phyloP scores from a whole-genome alignment of 2,797 vertebrate genomes.

The Rhinogobio ventralis region DNA sequence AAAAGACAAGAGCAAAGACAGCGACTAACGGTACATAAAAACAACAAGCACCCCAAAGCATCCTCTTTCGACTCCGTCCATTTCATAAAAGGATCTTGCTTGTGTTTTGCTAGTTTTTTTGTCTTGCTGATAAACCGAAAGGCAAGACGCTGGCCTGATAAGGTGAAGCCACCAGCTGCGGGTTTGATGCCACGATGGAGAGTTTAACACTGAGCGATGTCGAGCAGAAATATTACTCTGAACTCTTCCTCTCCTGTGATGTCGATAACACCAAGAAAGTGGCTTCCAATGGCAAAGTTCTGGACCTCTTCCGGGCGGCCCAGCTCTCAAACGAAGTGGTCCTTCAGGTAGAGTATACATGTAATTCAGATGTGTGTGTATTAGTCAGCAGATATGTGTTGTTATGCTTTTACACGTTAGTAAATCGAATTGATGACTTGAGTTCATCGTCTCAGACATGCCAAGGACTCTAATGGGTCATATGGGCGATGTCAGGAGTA shows the following conservation, averaged over 20 bases:
- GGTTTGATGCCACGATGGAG: conserved; percentile 84
- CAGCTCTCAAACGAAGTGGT: conserved; percentile 95
- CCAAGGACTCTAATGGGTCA: neutral
- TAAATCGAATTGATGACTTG: neutral
- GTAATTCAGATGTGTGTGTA: conserved; percentile 2
- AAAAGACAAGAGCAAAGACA: conserved; percentile 42
- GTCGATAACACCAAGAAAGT: conserved; percentile 98
- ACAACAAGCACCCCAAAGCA: conserved; percentile 1
- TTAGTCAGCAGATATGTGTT: conserved; percentile 25
- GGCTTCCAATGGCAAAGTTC: conserved; percentile 91
- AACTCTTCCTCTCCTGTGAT: conserved; percentile 96
- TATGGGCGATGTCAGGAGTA: neutral
- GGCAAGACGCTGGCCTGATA: conserved; percentile 66
- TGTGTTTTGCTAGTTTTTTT: conserved; percentile 22
- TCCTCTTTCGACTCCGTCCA: neutral
- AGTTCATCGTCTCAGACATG: neutral
- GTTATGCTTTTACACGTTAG: neutral
- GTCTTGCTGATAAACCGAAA: conserved; percentile 51
- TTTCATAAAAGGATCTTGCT: conserved; percentile 26
- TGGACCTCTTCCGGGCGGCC: conserved; percentile 96
- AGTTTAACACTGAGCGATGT: conserved; percentile 93
- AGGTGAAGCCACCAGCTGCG: conserved; percentile 56
- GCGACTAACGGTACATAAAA: conserved; percentile 37
- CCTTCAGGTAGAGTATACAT: conserved; percentile 85
- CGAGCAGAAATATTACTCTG: conserved; percentile 98